phyloP scores from a whole-genome alignment of 1,140 invertebrate species.

The Drosophila sturtevanti region DNA sequence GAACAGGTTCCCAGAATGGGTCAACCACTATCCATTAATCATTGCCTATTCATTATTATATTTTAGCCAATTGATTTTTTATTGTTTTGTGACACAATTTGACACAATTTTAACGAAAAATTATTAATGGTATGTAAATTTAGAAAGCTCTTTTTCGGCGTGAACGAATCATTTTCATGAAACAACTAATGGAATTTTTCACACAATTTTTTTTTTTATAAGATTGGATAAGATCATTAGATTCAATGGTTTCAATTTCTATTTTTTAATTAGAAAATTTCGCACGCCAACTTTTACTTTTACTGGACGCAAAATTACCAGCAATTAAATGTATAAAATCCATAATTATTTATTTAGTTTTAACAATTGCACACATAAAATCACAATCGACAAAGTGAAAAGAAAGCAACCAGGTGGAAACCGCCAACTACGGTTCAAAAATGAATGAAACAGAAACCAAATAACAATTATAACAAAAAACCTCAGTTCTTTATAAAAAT shows the following conservation, averaged over 20 bases:
- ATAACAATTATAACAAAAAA: conserved; percentile 47
- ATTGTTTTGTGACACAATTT: conserved; percentile 53
- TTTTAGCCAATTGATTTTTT: conserved; percentile 29
- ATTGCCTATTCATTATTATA: conserved; percentile 7
- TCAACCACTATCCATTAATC: conserved; percentile 42
- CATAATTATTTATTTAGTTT: conserved; percentile 15
- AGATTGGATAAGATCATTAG: conserved; percentile 5
- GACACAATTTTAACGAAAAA: conserved; percentile 51
- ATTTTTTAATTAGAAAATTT: conserved; percentile 6
- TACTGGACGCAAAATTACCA: conserved; percentile 27
- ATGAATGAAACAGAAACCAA: conserved; percentile 3
- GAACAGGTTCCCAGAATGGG: conserved; percentile 65
- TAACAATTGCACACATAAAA: conserved; percentile 17
- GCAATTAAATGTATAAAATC: conserved; percentile 50
- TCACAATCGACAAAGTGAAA: conserved; percentile 5
- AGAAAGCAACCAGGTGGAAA: conserved; percentile 1
- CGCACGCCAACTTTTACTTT: conserved; percentile 70
- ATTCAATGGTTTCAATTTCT: not conserved
- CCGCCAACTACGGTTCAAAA: not conserved
- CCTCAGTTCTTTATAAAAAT: conserved; percentile 21
- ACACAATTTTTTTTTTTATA: not conserved
- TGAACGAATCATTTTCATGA: conserved; percentile 27
- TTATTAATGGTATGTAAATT: conserved; percentile 71
- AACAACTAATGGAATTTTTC: conserved; percentile 12
- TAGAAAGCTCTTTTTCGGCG: conserved; percentile 59